Conservation (phyloP, 2,113 vertebrate species). For the Protobothrops flavoviridis region DNA sequence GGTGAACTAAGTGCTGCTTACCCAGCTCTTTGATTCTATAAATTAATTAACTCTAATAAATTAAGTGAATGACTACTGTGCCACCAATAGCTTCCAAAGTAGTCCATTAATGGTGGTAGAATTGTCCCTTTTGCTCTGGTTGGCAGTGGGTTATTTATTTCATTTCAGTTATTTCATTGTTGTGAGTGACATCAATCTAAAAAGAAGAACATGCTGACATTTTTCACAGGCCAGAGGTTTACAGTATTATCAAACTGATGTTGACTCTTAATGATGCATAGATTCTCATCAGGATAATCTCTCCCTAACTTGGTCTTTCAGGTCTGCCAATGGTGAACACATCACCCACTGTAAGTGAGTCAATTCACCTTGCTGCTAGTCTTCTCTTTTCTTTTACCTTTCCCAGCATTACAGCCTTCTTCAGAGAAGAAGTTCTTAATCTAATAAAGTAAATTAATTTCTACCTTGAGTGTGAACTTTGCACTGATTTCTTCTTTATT, state of each 20-base stretch:
- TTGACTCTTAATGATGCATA: neutral
- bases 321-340: neutral
- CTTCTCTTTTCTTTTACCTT: neutral
- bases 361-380: neutral
- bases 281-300: neutral
- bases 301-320: neutral
- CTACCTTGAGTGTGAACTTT: neutral
- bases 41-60: neutral
- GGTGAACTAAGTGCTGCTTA: neutral
- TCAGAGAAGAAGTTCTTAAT: neutral
- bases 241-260: neutral
- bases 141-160: conserved; percentile 10
- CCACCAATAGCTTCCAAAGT: conserved; percentile 32
- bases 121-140: neutral
- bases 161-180: conserved; percentile 3
- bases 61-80: conserved; percentile 9
- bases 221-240: neutral
- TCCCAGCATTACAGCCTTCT: neutral
- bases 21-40: conserved; percentile 1
- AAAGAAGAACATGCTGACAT: neutral
- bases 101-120: conserved; percentile 34
- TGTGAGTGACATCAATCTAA: neutral
- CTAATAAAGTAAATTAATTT: neutral
- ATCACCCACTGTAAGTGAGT: neutral
- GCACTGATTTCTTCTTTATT: neutral